phyloP scores from a whole-genome alignment of 2,888 invertebrate genomes.

The Nomada fucata region DNA sequence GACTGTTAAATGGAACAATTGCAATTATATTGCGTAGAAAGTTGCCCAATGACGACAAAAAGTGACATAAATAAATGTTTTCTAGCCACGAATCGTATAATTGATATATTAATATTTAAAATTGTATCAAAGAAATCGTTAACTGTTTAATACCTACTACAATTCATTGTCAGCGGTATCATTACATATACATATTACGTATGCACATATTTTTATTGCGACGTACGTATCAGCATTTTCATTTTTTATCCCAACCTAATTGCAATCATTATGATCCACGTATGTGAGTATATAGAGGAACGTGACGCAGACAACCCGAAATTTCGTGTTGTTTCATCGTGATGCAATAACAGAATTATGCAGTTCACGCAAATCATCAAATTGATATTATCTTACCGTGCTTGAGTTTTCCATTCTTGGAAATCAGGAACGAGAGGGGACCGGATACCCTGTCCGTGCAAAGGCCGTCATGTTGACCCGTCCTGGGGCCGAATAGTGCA shows the following conservation, averaged over 20 bases:
- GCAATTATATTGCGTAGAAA: not conserved
- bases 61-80: not conserved
- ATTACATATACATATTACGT: no score
- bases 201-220: no score
- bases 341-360: not conserved
- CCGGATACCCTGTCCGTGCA: constrained; percentile 84
- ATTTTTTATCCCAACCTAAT: not conserved
- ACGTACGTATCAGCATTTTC: no score
- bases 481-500: constrained; percentile 88
- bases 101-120: no score
- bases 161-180: no score
- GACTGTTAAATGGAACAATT: constrained; percentile 8
- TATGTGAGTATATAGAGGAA: not conserved
- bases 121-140: not conserved
- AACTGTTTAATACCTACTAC: not conserved
- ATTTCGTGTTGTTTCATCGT: not conserved
- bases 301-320: no score
- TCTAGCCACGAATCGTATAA: no score
- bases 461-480: constrained; percentile 80
- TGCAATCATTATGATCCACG: not conserved
- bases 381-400: constrained; percentile 88
- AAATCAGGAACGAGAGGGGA: constrained; percentile 92
- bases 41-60: not conserved
- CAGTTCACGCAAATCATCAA: not conserved
- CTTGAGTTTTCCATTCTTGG: constrained; percentile 90